Conservation (phyloP, 2,113 vertebrate genomes). For the Chauna torquata region DNA sequence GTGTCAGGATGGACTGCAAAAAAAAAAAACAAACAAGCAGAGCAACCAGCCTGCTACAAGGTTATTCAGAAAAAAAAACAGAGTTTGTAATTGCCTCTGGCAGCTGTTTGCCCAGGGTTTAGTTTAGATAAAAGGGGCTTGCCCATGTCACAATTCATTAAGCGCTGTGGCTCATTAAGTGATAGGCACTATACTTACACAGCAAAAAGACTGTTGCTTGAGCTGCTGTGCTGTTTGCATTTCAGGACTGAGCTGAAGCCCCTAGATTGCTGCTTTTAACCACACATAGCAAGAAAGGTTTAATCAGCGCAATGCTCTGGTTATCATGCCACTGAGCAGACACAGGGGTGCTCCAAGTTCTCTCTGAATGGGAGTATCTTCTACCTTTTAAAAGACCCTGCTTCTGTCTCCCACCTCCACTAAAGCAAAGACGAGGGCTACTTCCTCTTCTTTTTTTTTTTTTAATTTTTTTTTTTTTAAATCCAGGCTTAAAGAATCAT, state of each 20-base stretch:
- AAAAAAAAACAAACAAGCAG: background rate
- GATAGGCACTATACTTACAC: background rate
- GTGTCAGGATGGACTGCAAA: background rate
- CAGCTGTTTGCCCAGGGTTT: background rate
- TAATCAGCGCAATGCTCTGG: background rate
- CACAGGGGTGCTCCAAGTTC: no score
- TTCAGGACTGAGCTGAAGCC: background rate
- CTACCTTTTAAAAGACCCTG: background rate
- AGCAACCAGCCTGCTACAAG: background rate
- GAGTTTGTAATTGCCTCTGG: background rate
- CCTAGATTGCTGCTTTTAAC: background rate
- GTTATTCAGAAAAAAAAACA: background rate
- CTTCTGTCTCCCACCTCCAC: background rate
- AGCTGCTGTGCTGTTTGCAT: background rate
- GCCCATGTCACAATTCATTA: background rate
- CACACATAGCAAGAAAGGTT: no score
- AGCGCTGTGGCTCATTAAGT: background rate
- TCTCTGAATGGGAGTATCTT: no score
- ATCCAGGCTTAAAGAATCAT: background rate
- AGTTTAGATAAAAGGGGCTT: background rate
- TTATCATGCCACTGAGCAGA: no score
- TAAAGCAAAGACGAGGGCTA: background rate
- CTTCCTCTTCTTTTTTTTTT: background rate
- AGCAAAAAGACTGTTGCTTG: background rate
- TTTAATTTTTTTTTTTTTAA: background rate